phyloP scores from a whole-genome alignment of 2,113 vertebrate species.

The Cebus imitator region DNA sequence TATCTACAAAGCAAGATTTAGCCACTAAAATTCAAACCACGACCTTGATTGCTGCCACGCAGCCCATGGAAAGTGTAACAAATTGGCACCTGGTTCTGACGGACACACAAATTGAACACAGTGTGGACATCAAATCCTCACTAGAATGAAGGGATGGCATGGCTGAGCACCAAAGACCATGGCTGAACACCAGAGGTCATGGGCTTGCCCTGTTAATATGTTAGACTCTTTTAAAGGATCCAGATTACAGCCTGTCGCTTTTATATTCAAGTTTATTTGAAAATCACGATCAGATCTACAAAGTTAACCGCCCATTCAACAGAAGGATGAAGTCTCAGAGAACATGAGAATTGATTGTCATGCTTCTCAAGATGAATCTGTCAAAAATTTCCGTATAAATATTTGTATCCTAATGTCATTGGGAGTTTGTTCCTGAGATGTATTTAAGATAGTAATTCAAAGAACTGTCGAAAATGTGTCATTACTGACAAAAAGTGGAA shows the following conservation, averaged over 20 bases:
- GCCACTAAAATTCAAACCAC: slow-evolving; percentile 25
- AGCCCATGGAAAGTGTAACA: not conserved
- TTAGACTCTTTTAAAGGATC: not conserved
- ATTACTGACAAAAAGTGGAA: slow-evolving; percentile 13
- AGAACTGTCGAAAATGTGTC: not conserved
- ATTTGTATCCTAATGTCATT: not conserved
- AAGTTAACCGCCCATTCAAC: slow-evolving; percentile 38
- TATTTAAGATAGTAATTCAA: not conserved
- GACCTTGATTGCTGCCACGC: not conserved
- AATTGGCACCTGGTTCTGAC: not conserved
- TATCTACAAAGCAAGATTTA: slow-evolving; percentile 17
- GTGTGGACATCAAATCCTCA: not conserved
- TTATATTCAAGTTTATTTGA: slow-evolving; percentile 28
- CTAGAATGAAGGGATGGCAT: not conserved
- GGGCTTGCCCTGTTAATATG: not conserved
- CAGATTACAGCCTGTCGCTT: not conserved
- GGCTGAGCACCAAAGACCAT: not conserved
- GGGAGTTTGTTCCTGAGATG: not conserved
- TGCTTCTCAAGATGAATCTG: not conserved
- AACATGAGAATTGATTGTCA: slow-evolving; percentile 20
- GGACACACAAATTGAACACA: not conserved
- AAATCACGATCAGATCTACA: not conserved
- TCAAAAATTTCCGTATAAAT: not conserved
- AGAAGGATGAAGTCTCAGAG: not conserved
- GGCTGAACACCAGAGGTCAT: not conserved